A percentile compares a stretch with the other conserved stretches of the same genome.
phyloP scores from a whole-genome alignment of 2,113 vertebrate genomes.

The Calidris pygmaea region DNA sequence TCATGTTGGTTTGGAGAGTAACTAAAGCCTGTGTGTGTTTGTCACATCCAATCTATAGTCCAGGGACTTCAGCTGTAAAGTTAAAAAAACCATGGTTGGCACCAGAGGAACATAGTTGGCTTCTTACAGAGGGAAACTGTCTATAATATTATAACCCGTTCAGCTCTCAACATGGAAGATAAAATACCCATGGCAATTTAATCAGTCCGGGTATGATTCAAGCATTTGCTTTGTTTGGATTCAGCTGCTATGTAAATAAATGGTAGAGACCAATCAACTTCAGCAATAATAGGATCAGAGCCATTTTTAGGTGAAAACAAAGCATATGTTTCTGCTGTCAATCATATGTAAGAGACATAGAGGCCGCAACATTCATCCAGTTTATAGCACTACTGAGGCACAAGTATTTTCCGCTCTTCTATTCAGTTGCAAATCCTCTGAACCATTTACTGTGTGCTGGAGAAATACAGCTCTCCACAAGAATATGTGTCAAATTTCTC shows the following conservation, averaged over 20 bases:
- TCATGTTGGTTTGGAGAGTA: conserved; percentile 75
- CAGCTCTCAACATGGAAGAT: neutral
- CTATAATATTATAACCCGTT: neutral
- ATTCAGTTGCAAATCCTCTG: neutral
- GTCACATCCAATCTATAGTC: conserved; percentile 71
- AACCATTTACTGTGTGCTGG: neutral
- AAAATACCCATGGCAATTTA: neutral
- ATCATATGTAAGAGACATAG: neutral
- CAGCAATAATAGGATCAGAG: neutral
- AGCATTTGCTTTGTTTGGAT: neutral
- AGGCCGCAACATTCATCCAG: no score
- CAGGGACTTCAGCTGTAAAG: conserved; percentile 60
- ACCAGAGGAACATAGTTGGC: neutral
- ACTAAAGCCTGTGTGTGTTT: conserved; percentile 76
- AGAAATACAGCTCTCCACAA: neutral
- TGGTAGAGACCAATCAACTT: neutral
- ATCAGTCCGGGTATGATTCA: fast-evolving
- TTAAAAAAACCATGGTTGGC: neutral
- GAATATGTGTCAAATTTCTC: neutral
- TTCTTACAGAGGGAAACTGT: neutral
- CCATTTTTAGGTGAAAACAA: neutral
- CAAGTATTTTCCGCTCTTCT: neutral
- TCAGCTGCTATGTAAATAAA: neutral
- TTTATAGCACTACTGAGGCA: neutral
- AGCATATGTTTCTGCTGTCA: neutral